Percentiles rank a stretch among this genome's conserved stretches.
phyloP scores from a whole-genome alignment of 2,888 invertebrate species.

The Heterodera filipjevi region DNA sequence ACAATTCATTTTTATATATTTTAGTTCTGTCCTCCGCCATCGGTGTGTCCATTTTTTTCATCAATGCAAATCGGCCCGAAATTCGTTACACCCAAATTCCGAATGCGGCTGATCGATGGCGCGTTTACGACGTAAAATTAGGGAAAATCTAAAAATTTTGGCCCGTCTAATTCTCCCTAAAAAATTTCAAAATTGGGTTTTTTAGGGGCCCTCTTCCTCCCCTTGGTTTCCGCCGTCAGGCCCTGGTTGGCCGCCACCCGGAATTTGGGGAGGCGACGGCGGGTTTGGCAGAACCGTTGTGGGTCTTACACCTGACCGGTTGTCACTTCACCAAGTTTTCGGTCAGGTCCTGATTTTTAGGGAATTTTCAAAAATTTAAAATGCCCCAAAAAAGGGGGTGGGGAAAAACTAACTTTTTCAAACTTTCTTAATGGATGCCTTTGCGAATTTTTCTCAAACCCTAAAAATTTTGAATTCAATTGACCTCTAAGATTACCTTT shows the following conservation, averaged over 20 bases:
- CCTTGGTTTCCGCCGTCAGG: not conserved
- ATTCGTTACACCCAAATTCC: conserved; percentile 28
- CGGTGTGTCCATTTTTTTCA: conserved; percentile 20
- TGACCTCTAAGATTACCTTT: too few relatives aligned
- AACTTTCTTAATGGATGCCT: too few relatives aligned
- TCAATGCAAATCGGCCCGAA: conserved; percentile 29
- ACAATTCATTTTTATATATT: not conserved
- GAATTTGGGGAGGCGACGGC: conserved; percentile 3
- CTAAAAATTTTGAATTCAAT: too few relatives aligned
- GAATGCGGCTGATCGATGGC: conserved; percentile 18
- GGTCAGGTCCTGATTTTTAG: not conserved
- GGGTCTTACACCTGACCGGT: not conserved
- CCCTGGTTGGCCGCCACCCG: not conserved
- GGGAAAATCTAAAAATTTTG: not conserved
- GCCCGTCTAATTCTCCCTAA: not conserved
- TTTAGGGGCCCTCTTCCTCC: not conserved
- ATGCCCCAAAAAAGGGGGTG: not conserved
- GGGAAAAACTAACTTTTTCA: too few relatives aligned
- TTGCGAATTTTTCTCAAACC: too few relatives aligned
- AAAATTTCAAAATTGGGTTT: not conserved
- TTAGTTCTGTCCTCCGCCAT: conserved; percentile 23
- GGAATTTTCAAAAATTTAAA: not conserved
- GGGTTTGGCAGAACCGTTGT: not conserved
- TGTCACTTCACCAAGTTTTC: not conserved
- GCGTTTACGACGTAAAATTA: conserved; percentile 8